Base-by-base conservation (phyloP, 2,797 vertebrate species). In the Sebastes taczanowskii region DNA sequence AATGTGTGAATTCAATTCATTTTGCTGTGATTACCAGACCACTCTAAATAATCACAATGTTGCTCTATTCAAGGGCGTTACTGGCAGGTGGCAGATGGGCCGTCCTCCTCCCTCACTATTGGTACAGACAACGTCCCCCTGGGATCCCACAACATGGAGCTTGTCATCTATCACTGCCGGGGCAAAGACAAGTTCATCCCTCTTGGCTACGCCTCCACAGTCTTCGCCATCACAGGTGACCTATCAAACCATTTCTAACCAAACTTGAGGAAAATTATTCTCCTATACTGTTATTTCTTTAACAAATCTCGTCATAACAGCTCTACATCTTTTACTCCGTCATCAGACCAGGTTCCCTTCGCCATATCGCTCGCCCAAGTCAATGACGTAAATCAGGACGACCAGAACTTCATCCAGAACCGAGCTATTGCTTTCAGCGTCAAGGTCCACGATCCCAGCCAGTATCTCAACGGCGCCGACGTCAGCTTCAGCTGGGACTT, bases 401-500 rank as follows among this genome's bases (percentile, higher is more conserved):
- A 96, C 82, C 94, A 94, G 86, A 97, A 87, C 90, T 98, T 98
- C 85, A 96, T 99, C 79, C 97, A 96, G 88, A 98, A 98, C 87
- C 95, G 96, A 38, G 95, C 98, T 29, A 95, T 99, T 52, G 92
- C 96, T 7, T 99, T 99, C 83, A 91, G 69, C 0, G 83, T 98
- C 79, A 93, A 91, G n/a, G 92, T 99, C 72, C 98, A 99, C 0
- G 98, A 99, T 88, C 98, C 98, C 78, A 98, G 97, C 84, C 93
- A 92, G 42, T 99, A 96, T 91, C 95, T 99, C 62, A 89, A 87
- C 22, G 81, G 38, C 0, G 96, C 97, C 1, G 98, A 99, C 66
- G 35, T 99, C 81, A 97, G 96, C 88, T 98, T 96, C 86, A 97
- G 94, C 83, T 99, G 98, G 98, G 96, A 99, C 92, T 99, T 99